Evolutionary conservation across 1,140 invertebrate genomes (phyloP).

Genomic region (Drosophila chauvacae): DNA sequence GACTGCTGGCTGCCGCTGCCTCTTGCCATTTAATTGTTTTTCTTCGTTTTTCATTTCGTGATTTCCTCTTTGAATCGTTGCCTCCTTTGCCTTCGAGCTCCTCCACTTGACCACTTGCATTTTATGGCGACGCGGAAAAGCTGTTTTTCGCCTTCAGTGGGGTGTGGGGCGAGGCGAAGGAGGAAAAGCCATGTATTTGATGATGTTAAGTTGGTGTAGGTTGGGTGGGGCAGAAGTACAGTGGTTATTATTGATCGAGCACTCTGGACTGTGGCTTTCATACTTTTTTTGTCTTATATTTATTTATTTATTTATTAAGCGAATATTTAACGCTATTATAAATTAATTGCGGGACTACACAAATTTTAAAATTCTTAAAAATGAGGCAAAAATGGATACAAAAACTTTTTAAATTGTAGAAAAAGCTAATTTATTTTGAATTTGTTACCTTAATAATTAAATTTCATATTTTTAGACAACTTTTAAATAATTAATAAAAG

Average conservation of each 20-base stretch:
- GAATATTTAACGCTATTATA: not conserved
- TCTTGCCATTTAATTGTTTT: slow-evolving; percentile 79
- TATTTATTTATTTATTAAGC: not conserved
- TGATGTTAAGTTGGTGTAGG: slow-evolving; percentile 65
- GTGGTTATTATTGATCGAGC: slow-evolving; percentile 6
- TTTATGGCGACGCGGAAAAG: slow-evolving; percentile 81
- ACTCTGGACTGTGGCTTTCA: not conserved
- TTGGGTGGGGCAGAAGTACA: slow-evolving; percentile 26
- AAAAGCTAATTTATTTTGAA: too few species aligned
- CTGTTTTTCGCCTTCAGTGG: slow-evolving; percentile 60
- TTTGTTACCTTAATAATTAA: too few species aligned
- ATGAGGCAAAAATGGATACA: too few species aligned
- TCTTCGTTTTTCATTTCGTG: slow-evolving; percentile 77
- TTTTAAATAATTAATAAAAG: too few species aligned
- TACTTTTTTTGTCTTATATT: not conserved
- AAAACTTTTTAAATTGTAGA: too few species aligned
- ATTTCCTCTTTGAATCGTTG: slow-evolving; percentile 53
- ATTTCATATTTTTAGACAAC: too few species aligned
- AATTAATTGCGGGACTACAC: too few species aligned
- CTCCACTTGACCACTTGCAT: slow-evolving; percentile 75
- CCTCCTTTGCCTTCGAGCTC: slow-evolving; percentile 11
- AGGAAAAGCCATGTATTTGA: slow-evolving; percentile 72
- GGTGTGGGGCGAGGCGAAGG: not conserved
- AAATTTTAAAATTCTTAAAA: too few species aligned
- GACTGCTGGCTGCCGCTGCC: slow-evolving; percentile 45